Base-by-base conservation (phyloP, 2,888 invertebrate genomes). In the Morpho helenor region DNA sequence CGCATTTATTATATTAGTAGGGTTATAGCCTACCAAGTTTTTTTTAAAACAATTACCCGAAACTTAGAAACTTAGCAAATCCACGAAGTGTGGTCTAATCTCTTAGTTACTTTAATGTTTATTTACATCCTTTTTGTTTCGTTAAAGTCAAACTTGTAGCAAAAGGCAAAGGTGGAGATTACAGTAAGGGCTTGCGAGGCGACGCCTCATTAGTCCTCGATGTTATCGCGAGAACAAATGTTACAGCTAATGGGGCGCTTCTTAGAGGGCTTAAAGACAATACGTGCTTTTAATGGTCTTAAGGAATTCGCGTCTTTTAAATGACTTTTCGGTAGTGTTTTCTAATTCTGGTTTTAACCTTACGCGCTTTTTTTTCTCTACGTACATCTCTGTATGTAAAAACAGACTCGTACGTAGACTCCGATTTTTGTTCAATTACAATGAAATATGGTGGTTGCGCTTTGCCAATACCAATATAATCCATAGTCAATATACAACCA, bases 161-260 rank as follows among this genome's bases (percentile, higher is more conserved):
- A 44, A 53, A 52, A 63, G 60, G 61, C 61, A 54, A 62, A 62
- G 60, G 60, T 51, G 52, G 56, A 59, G 64, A 64, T 62, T 64
- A 61, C 56, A 56, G 52, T 47, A 52, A 56, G 61, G 63, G 62
- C 62, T 60, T 53, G 60, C 57, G 53, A 65, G 69, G 66, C 67
- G 70, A 71, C 70, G 66, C 64, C 70, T 70, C 70, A 71, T 71
- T 71, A 71, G 70, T 65, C 51, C 59, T 52, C 60, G 70, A 70
- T 71, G 66, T 61, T 69, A 71, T 70, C 70, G 48, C 43, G 56
- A 52, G 67, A 70, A 68, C 71, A 68, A 69, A 69, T 71, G 70
- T 60, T 61, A 63, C 46, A 57, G 61, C 68, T 70, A 69, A 70
- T 70, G 70, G 68, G 49, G 49, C 9, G 57, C 62, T 60, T 50